Conservation (phyloP, 2,888 invertebrate genomes). For the Chymomyza caudatula region DNA sequence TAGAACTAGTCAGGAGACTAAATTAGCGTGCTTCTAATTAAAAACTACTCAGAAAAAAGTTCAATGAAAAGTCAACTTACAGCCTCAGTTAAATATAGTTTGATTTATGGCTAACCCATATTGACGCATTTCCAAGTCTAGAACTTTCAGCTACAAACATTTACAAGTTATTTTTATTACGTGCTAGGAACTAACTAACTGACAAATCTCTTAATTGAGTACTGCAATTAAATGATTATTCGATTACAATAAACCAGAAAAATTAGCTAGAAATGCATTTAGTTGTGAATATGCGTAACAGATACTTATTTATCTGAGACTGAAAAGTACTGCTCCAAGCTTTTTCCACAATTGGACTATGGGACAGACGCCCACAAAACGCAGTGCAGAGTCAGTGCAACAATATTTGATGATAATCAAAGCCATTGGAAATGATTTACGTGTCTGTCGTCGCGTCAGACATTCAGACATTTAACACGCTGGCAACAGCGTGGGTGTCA, state of each 20-base stretch:
- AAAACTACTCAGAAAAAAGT: conserved; percentile 25
- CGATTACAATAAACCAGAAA: not conserved
- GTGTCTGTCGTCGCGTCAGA: not conserved
- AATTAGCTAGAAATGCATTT: not conserved
- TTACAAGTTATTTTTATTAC: not conserved
- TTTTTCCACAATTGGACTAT: too few species aligned
- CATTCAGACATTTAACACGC: not conserved
- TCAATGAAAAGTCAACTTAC: conserved; percentile 58
- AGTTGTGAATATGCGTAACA: not conserved
- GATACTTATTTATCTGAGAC: too few species aligned
- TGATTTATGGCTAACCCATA: not conserved
- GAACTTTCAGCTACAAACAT: not conserved
- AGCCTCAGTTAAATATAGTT: conserved; percentile 7
- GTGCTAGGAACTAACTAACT: not conserved
- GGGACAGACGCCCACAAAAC: too few species aligned
- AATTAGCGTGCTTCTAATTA: conserved; percentile 60
- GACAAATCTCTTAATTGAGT: not conserved
- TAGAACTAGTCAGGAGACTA: conserved; percentile 1
- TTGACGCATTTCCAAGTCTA: not conserved
- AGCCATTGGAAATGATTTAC: not conserved
- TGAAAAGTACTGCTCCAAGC: too few species aligned
- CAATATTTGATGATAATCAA: too few species aligned
- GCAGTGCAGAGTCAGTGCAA: too few species aligned
- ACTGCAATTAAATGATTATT: not conserved
- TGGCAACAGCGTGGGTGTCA: not conserved